Base-by-base conservation (phyloP, 2,113 vertebrate species). In the Pholis gunnellus region DNA sequence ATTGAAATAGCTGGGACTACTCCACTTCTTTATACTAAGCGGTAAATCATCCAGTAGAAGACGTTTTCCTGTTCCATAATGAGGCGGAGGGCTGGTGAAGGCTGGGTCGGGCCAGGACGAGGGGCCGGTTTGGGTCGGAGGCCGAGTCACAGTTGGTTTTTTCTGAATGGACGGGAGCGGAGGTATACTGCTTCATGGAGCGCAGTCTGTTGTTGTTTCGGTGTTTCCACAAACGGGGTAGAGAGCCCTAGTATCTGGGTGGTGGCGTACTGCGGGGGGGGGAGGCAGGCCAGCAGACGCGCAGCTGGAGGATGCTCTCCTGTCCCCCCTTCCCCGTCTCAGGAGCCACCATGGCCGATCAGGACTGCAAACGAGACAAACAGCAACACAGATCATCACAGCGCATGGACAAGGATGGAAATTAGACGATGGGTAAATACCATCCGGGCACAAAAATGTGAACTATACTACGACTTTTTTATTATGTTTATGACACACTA, bases 281-380 rank as follows among this genome's bases (percentile, higher is more conserved):
- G 9, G 52, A 25, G 10, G 2, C 6, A 71, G 77, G 83, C 77
- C 68, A 48, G 79, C 76, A 73, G 78, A 76, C 64, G 22, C 61
- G 63, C 18, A 60, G 73, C 61, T 69, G 65, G 60, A 71, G 78
- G 76, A 40, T 75, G 59, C 71, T 85, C 84, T 81, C 74, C 82
- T 72, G 70, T 72, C 75, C 78, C 69, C 85, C 40, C 76, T 68
- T 72, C 72, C 65, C 82, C 40, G 4, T 81, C 44, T 82, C 78
- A 86, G 69, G 79, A 82, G 90, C 87, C 81, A 79, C 70, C 57
- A 61, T 27, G 40, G 66, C 61, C 67, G n/a, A 95, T 95, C 94
- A 95, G 82, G 94, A 95, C 94, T 95, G 93, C 34, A 71, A 27
- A 91, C 1, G 14, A 89, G 34, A 89, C 42, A 54, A 29, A 64